Conservation (phyloP, 2,113 vertebrate genomes). For the Pluvianellus socialis region DNA sequence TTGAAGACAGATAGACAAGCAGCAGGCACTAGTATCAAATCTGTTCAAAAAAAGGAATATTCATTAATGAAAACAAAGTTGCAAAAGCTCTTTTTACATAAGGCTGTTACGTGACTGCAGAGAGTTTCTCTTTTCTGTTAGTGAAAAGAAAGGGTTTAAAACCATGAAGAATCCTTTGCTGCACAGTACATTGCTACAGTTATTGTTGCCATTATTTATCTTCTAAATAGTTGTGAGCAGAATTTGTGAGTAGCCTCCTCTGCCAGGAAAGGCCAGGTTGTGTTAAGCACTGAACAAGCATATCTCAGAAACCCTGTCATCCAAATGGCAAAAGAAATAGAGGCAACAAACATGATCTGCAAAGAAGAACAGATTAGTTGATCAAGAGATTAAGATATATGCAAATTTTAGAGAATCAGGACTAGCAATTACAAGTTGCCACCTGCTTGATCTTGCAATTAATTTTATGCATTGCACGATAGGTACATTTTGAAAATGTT, state of each 20-base stretch:
- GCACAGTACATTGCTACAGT: background rate
- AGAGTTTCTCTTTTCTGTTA: background rate
- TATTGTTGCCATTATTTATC: background rate
- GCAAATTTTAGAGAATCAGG: background rate
- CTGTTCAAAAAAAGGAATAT: background rate
- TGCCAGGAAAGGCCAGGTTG: background rate
- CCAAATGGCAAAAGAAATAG: background rate
- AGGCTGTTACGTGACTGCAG: background rate
- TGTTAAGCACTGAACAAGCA: background rate
- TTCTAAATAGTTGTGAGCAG: background rate
- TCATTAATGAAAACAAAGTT: background rate
- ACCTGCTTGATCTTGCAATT: background rate
- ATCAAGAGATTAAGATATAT: background rate
- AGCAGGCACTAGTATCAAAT: background rate
- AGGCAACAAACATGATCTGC: background rate
- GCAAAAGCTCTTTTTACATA: background rate
- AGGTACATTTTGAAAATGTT: background rate
- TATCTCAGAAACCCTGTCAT: background rate
- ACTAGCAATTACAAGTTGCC: background rate
- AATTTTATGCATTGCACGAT: background rate
- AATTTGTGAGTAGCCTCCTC: background rate
- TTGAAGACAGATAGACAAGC: background rate
- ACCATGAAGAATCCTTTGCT: background rate
- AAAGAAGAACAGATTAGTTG: background rate
- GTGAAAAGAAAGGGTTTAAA: background rate